A percentile compares a stretch with the other conserved stretches of the same genome.
Conservation (phyloP, 23 tunicate genomes). For the Styela clava region DNA sequence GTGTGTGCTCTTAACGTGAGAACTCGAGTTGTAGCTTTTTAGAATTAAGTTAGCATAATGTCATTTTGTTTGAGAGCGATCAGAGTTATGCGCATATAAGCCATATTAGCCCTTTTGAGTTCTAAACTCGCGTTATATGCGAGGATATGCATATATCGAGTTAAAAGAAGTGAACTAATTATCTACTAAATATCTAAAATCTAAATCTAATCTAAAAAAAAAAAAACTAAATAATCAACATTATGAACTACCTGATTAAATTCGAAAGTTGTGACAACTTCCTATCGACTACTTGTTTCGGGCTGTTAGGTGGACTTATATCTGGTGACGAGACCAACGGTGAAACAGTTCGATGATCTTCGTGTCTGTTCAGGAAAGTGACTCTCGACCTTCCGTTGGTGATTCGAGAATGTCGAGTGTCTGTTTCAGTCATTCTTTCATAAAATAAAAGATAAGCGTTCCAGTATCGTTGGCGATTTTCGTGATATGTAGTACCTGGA, state of each 20-base stretch:
- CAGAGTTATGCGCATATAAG: too few relatives aligned
- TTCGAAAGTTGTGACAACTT: slow-evolving; percentile 70
- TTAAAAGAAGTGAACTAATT: too few relatives aligned
- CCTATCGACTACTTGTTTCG: slow-evolving; percentile 43
- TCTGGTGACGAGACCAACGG: slow-evolving; percentile 47
- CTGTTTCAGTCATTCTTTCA: slow-evolving; percentile 41
- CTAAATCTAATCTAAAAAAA: too few relatives aligned
- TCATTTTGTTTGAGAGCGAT: too few relatives aligned
- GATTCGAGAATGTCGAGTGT: slow-evolving; percentile 21
- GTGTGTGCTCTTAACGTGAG: too few relatives aligned
- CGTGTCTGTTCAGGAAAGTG: background rate
- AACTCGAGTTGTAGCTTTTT: too few relatives aligned
- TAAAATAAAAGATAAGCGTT: slow-evolving; percentile 92
- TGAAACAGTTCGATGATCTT: slow-evolving; percentile 1
- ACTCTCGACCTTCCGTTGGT: background rate
- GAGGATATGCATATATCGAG: too few relatives aligned
- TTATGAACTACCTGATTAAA: slow-evolving; percentile 72
- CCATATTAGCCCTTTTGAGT: too few relatives aligned
- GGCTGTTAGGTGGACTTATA: slow-evolving; percentile 65
- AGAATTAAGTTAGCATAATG: too few relatives aligned
- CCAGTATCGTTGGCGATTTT: slow-evolving; percentile 72
- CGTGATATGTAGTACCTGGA: slow-evolving; percentile 66
- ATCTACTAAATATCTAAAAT: too few relatives aligned
- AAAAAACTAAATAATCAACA: too few relatives aligned
- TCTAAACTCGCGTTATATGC: too few relatives aligned